These are phyloP conservation scores for Patella depressa DNA, from an alignment of 2,888 invertebrate species.

Conservation along the genomic window DNA sequence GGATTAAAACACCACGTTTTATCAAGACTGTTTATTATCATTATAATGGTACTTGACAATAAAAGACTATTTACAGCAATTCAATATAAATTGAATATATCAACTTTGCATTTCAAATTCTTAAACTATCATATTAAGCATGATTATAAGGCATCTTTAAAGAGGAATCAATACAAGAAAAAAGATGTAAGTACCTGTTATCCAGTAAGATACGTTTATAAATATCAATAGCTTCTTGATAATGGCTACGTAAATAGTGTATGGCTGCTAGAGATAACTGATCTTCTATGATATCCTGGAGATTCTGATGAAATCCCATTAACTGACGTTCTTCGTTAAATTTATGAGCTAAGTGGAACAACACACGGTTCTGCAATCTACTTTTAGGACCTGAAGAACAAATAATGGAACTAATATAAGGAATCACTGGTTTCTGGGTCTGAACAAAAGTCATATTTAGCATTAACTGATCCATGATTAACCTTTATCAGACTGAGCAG, in stretches of 20 bases:
- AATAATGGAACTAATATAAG: not conserved
- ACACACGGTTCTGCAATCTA: slow-evolving; percentile 82
- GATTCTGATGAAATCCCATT: slow-evolving; percentile 85
- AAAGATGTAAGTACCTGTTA: slow-evolving; percentile 80
- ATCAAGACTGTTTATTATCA: no score
- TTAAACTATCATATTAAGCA: no score
- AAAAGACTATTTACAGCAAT: not conserved
- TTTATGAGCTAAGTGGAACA: slow-evolving; percentile 95
- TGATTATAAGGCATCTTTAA: no score
- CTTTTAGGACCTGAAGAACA: slow-evolving; percentile 71
- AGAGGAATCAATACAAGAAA: not conserved
- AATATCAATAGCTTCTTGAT: slow-evolving; percentile 98
- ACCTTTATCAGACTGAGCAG: no score
- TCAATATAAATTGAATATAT: not conserved
- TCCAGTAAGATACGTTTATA: slow-evolving; percentile 93
- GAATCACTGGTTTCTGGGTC: no score
- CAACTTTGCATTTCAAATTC: no score
- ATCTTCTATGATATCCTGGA: slow-evolving; percentile 92
- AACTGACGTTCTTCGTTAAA: slow-evolving; percentile 88
- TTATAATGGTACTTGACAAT: not conserved
- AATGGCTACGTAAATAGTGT: slow-evolving; percentile 95
- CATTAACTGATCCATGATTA: no score
- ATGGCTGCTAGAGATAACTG: slow-evolving; percentile 95
- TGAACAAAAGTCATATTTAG: no score
- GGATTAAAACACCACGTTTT: no score